Evolutionary conservation across 2,797 vertebrate species (phyloP).

Genomic region (Eospalax fontanierii): DNA sequence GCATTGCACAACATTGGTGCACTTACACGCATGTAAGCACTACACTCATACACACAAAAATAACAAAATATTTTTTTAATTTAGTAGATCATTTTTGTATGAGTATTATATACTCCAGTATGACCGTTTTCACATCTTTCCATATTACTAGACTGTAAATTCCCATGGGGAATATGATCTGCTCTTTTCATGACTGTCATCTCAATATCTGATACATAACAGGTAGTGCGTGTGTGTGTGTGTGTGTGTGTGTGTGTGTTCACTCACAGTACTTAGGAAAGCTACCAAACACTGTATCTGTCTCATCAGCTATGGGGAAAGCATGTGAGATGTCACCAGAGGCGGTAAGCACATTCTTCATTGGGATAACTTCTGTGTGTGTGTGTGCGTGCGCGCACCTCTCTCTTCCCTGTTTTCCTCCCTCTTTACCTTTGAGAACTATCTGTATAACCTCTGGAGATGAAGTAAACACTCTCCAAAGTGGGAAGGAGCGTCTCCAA

Average conservation of each 20-base stretch:
- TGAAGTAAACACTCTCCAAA: background rate
- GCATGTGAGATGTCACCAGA: background rate
- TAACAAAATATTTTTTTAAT: too few relatives aligned
- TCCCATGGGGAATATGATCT: rapidly evolving
- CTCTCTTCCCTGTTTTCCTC: background rate
- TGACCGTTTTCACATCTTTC: background rate
- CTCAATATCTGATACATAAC: background rate
- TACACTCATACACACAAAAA: too few relatives aligned
- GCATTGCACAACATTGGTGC: too few relatives aligned
- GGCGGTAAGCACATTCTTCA: background rate
- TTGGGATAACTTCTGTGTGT: background rate
- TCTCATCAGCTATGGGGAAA: background rate
- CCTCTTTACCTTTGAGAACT: background rate
- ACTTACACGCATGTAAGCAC: too few relatives aligned
- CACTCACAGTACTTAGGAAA: background rate
- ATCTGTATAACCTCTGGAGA: background rate
- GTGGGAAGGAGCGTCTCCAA: background rate
- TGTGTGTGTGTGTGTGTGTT: background rate
- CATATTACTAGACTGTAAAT: background rate
- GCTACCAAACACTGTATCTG: background rate
- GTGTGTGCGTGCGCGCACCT: background rate
- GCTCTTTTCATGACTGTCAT: background rate
- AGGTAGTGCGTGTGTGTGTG: background rate
- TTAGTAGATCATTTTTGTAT: background rate
- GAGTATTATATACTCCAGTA: background rate